These are phyloP conservation scores for Nyctalus aviator DNA, from an alignment of 2,797 vertebrate genomes.

Conservation along the genomic window DNA sequence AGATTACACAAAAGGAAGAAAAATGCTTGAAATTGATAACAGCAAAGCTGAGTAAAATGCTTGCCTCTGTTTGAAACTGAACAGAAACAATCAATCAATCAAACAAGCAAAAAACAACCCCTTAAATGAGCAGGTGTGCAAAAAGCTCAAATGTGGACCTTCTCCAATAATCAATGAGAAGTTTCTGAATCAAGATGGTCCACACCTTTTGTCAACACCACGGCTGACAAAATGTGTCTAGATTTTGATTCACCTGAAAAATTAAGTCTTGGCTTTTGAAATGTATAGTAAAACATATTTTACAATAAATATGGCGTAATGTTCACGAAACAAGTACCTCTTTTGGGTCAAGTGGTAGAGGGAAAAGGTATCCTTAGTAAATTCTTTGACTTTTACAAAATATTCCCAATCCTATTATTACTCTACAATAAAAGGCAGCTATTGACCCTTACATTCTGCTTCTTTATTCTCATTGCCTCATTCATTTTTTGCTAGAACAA, in stretches of 20 bases:
- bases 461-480: background rate
- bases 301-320: background rate
- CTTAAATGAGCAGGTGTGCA: too few species aligned
- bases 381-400: background rate
- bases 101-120: too few species aligned
- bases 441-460: background rate
- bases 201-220: background rate
- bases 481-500: background rate
- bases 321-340: constrained; percentile 20
- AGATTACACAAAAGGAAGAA: background rate
- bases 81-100: background rate
- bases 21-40: background rate
- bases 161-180: background rate
- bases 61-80: background rate
- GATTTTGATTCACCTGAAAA: constrained; percentile 14
- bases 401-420: background rate
- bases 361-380: background rate
- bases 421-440: background rate
- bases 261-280: constrained; percentile 23
- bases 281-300: background rate
- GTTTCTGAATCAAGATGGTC: constrained; percentile 13
- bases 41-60: background rate
- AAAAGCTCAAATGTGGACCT: background rate
- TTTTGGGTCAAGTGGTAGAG: background rate
- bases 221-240: background rate